Base-by-base conservation (phyloP, 2,888 invertebrate species). In the Aspidapion aeneum region DNA sequence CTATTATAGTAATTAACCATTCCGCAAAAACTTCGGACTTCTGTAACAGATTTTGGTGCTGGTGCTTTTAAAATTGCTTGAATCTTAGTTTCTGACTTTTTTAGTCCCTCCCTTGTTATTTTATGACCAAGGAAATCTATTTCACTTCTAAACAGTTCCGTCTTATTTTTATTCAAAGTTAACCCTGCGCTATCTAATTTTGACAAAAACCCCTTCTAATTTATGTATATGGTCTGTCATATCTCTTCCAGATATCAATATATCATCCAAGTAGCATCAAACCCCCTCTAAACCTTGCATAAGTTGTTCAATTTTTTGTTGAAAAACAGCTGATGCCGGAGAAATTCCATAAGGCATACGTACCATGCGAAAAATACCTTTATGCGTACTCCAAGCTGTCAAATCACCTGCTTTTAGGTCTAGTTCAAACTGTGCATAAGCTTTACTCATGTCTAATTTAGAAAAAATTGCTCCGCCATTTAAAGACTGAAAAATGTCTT, bases 241-340 rank as follows among this genome's bases (percentile, higher is more conserved):
- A 57, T 62, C 58, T 56, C 55, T 55, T n/a, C 66, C 66, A 0
- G 65, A 63, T 16, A 71, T 57, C 7, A 74, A 69, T 1, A 76
- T 68, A 54, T 75, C 74, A 60, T 74, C 73, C 1, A 71, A 56
- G 69, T 70, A 73, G 1, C 67, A 65, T 1, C 64, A 66, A 0
- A 73, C 71, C 0, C 71, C 73, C 0, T 71, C 69, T 35, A 74
- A 61, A 1, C 66, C 71, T 20, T 61, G 17, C 17, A 66, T 55
- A n/a, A 65, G 21, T 18, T 58, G 48, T 19, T 67, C 64, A 72
- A 78, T 77, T 0, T 73, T 60, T 62, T 70, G 70, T 69, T 79
- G 75, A 62, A 78, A 78, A 61, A 75, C 74, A 2, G 73, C 72
- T 0, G 75, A 74, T 1, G 73, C 75, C 21, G 69, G 73, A 2